Evolutionary conservation across 2,113 vertebrate genomes (phyloP), one percentile per base, ranked within the genome.

Genomic region (Bucco capensis): DNA sequence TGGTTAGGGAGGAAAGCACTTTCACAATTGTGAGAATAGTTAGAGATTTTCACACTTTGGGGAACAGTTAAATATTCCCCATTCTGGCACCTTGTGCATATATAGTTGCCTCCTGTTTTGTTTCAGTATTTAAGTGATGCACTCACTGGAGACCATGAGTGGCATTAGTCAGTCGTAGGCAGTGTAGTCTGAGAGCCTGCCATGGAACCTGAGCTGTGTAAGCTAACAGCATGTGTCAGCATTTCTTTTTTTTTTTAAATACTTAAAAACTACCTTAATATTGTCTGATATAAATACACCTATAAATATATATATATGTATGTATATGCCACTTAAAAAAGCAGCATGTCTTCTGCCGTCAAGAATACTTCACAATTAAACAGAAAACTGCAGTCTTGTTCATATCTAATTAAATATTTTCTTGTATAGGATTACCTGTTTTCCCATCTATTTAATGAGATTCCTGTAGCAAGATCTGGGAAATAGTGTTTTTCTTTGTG

Each of bases 21-120:
- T 87, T 13, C 18, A 38, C 1, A 8, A 25, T 76, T 0, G 0
- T 1, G 5, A 49, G 1, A 27, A 8, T 3, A 1, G 12, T 42
- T 42, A 42, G 15, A 42, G 40, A 42, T 11, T 42, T 42, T n/a
- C n/a, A n/a, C n/a, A n/a, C n/a, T n/a, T n/a, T n/a, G n/a, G n/a
- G n/a, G n/a, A n/a, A n/a, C n/a, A n/a, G n/a, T n/a, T 62, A 19
- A 69, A 75, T 35, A 10, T 27, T 56, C 5, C 6, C 33, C 5
- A 8, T 58, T 70, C 31, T 77, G 64, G 21, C 0, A 0, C 38
- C 24, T 50, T 44, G 37, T 27, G 30, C 8, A 14, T 35, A 12
- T 8, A 19, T 22, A 31, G 33, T 25, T 38, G 11, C 14, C 9
- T 76, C 65, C 23, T 57, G 23, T 6, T 71, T 74, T 71, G 40